A percentile compares a stretch with the other conserved stretches of the same genome.
Evolutionary conservation across 2,113 vertebrate genomes (phyloP).

Genomic region (Hyaena hyaena): DNA sequence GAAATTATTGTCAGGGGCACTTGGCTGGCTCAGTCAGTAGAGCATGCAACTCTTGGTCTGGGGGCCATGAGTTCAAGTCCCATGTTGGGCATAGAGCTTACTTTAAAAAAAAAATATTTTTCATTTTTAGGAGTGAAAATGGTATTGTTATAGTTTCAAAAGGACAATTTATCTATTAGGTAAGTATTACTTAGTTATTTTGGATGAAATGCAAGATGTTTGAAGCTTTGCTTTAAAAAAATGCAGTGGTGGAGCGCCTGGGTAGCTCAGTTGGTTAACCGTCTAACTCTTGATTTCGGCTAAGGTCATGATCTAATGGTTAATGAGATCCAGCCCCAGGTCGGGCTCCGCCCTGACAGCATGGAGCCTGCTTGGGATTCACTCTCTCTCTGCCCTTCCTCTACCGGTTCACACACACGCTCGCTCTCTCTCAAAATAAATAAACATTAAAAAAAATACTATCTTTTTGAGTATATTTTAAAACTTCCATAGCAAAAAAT

Average conservation of each 20-base stretch:
- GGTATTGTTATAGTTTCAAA: constrained; percentile 8
- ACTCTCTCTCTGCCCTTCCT: no score
- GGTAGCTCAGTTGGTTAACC: no score
- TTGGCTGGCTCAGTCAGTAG: not conserved
- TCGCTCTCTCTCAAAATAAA: no score
- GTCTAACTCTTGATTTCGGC: no score
- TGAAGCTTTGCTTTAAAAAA: constrained; percentile 26
- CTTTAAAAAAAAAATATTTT: not conserved
- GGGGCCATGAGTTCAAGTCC: not conserved
- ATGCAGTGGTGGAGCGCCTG: not conserved
- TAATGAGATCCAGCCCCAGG: no score
- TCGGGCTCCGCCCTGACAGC: no score
- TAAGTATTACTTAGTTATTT: not conserved
- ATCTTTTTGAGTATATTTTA: not conserved
- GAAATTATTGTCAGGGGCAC: not conserved
- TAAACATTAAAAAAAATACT: not conserved
- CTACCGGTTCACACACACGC: no score
- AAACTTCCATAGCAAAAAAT: not conserved
- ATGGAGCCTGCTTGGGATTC: no score
- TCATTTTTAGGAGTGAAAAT: not conserved
- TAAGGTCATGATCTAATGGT: no score
- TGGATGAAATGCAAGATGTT: constrained; percentile 10
- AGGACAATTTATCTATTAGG: not conserved
- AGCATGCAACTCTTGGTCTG: not conserved
- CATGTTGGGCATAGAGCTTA: not conserved